Evolutionary conservation across 2,888 invertebrate species (phyloP).

Genomic region (Drosophila atroscutellata): DNA sequence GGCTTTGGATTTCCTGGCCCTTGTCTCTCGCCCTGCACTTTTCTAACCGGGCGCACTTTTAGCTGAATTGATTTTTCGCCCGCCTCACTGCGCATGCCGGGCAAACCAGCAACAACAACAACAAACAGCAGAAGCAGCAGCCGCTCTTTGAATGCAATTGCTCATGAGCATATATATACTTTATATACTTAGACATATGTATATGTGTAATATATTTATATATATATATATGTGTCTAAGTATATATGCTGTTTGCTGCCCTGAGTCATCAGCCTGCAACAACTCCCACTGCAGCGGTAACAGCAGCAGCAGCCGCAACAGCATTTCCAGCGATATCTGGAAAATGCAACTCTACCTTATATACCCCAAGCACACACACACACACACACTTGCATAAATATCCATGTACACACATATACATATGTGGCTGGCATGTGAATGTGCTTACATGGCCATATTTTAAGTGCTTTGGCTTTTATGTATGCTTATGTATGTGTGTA

Average conservation of each 20-base stretch:
- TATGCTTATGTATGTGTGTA: neutral
- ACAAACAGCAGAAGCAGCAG: slow-evolving; percentile 14
- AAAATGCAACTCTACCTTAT: slow-evolving; percentile 49
- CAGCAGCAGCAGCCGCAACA: slow-evolving; percentile 19
- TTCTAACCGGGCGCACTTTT: slow-evolving; percentile 77
- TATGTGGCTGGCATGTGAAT: slow-evolving; percentile 24
- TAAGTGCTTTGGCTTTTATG: slow-evolving; percentile 54
- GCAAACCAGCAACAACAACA: slow-evolving; percentile 44
- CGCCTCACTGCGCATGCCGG: slow-evolving; percentile 77
- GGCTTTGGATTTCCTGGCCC: slow-evolving; percentile 27
- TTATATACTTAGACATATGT: slow-evolving; percentile 3
- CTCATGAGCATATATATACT: slow-evolving; percentile 6
- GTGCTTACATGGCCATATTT: slow-evolving; percentile 70
- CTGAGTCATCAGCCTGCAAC: slow-evolving; percentile 53
- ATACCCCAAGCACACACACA: slow-evolving; percentile 8
- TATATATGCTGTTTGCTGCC: slow-evolving; percentile 21
- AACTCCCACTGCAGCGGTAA: slow-evolving; percentile 32
- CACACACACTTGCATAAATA: neutral
- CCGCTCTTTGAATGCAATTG: slow-evolving; percentile 60
- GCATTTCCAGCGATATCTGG: slow-evolving; percentile 48
- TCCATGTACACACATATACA: neutral
- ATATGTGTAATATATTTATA: slow-evolving; percentile 4
- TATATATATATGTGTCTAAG: neutral
- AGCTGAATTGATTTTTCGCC: slow-evolving; percentile 83
- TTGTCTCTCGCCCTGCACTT: slow-evolving; percentile 52